phyloP scores from a whole-genome alignment of 2,888 invertebrate species.

The Chirona hameri region DNA sequence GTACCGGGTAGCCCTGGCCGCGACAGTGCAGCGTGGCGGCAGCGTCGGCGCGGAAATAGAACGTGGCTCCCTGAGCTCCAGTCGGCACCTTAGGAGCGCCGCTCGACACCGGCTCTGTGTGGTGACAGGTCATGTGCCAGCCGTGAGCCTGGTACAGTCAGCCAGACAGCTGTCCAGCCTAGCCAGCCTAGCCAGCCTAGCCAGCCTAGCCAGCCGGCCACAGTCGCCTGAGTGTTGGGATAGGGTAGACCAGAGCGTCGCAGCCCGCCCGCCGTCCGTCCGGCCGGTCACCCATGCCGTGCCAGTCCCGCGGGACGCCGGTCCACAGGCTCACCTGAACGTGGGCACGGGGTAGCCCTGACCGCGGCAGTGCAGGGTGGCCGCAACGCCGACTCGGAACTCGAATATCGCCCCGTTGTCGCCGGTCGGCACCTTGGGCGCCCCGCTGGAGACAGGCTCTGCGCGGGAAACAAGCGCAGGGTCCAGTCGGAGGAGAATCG shows the following conservation, averaged over 20 bases:
- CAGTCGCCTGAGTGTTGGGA: not conserved
- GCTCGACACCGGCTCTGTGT: constrained; percentile 4
- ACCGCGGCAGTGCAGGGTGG: constrained; percentile 66
- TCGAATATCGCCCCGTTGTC: constrained; percentile 22
- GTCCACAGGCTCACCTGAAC: constrained; percentile 39
- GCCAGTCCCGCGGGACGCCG: no score
- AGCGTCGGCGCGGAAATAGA: not conserved
- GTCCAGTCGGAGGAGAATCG: no score
- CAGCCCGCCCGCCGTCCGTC: no score
- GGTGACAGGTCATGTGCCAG: not conserved
- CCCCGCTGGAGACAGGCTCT: constrained; percentile 34
- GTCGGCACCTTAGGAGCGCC: not conserved
- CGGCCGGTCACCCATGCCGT: no score
- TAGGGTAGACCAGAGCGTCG: not conserved
- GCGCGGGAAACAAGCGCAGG: not conserved
- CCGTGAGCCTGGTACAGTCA: not conserved
- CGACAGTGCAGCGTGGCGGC: constrained; percentile 40
- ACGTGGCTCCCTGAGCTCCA: not conserved
- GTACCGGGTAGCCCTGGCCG: constrained; percentile 42
- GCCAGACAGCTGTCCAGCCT: not conserved
- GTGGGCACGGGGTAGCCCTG: constrained; percentile 59
- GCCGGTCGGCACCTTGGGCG: constrained; percentile 33
- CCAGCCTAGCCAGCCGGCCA: not conserved
- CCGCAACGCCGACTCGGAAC: constrained; percentile 40
- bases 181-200: no score